Evolutionary conservation across 2,113 vertebrate species (phyloP).

Genomic region (Pelecanus crispus): DNA sequence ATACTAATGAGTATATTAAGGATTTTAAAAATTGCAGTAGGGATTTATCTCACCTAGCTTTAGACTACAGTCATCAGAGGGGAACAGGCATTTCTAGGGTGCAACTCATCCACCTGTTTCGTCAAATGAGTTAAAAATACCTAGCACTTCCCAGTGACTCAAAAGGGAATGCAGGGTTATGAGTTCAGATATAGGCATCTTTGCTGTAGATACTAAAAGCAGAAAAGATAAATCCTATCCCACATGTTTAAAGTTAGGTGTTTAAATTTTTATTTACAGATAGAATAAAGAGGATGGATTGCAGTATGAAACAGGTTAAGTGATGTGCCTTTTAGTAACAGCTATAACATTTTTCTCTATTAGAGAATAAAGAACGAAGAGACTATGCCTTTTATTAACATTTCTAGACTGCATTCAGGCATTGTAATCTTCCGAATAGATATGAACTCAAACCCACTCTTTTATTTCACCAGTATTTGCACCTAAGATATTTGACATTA

Average conservation of each 20-base stretch:
- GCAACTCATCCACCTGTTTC: neutral
- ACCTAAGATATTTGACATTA: neutral
- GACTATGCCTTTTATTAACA: neutral
- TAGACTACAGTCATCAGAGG: neutral
- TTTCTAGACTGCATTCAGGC: neutral
- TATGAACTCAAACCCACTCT: neutral
- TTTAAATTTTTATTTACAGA: neutral
- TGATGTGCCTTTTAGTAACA: neutral
- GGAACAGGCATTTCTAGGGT: neutral
- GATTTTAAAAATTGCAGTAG: neutral
- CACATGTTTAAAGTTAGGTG: neutral
- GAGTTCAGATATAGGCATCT: neutral
- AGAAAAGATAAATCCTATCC: neutral
- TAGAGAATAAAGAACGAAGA: neutral
- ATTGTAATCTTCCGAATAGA: neutral
- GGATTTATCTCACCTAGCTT: neutral
- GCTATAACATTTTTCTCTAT: neutral
- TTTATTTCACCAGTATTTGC: neutral
- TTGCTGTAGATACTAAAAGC: neutral
- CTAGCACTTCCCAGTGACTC: neutral
- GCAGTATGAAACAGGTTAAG: neutral
- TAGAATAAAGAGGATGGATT: neutral
- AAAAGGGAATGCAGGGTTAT: neutral
- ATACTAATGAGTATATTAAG: neutral
- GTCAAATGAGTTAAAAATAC: neutral